Percentiles rank a stretch among this genome's conserved stretches.
phyloP scores from a whole-genome alignment of 2,888 invertebrate species.

The Parnassius apollo region DNA sequence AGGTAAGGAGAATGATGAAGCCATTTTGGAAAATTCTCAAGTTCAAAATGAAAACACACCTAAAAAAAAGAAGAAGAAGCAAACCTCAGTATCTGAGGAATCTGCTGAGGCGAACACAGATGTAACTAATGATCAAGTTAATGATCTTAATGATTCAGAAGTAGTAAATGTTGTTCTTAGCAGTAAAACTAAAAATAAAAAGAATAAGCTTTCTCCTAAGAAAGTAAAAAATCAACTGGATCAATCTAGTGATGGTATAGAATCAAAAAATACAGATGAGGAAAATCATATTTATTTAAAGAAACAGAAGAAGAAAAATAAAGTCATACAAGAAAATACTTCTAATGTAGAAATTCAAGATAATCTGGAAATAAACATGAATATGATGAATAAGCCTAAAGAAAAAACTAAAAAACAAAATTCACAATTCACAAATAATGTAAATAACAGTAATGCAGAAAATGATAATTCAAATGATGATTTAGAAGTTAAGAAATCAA shows the following conservation, averaged over 20 bases:
- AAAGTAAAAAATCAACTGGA: conserved; percentile 31
- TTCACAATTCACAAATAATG: neutral
- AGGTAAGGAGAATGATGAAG: conserved; percentile 5
- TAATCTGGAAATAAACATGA: neutral
- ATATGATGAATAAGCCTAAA: neutral
- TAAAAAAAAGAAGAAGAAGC: conserved; percentile 46
- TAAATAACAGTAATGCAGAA: conserved; percentile 4
- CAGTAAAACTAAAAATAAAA: neutral
- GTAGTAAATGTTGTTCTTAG: neutral
- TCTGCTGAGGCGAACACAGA: neutral
- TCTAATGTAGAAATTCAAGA: neutral
- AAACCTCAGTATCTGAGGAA: neutral
- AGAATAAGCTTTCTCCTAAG: conserved; percentile 1
- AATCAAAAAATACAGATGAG: conserved; percentile 3
- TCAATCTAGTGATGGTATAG: neutral
- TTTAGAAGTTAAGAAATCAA: neutral
- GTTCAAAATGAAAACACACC: conserved; percentile 43
- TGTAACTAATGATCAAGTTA: neutral
- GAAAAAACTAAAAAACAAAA: neutral
- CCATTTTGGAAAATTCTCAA: conserved; percentile 28
- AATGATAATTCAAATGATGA: conserved; percentile 1
- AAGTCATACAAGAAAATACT: neutral
- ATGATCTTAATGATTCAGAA: neutral
- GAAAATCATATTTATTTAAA: conserved; percentile 1
- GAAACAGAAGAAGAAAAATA: conserved; percentile 3